These are phyloP conservation scores for Oreochromis niloticus DNA, from an alignment of 2,113 vertebrate genomes.

Conservation along the genomic window DNA sequence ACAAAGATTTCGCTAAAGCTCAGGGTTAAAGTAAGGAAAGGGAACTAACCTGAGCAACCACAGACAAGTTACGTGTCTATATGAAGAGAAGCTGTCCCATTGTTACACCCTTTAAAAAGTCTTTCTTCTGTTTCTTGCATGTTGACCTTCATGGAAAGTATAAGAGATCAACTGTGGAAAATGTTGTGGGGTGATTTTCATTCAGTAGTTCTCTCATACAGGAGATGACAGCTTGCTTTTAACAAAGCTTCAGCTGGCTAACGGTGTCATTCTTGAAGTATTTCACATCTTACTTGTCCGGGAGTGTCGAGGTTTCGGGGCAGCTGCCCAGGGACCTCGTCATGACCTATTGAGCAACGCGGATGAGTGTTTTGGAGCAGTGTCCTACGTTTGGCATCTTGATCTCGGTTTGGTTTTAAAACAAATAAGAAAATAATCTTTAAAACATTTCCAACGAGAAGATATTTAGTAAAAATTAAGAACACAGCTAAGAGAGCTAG, in stretches of 20 bases:
- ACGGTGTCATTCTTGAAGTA: constrained; percentile 36
- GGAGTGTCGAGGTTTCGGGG: neutral
- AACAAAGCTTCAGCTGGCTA: constrained; percentile 34
- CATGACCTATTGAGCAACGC: constrained; percentile 27
- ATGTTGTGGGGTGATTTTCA: constrained; percentile 12
- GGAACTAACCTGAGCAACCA: neutral
- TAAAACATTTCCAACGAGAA: neutral
- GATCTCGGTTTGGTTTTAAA: neutral
- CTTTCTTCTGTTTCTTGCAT: neutral
- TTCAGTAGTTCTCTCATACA: constrained; percentile 15
- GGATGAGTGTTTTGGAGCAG: neutral
- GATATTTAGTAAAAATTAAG: neutral
- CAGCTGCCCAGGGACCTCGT: constrained; percentile 28
- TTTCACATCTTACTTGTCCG: constrained; percentile 15
- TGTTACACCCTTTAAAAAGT: neutral
- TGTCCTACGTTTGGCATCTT: neutral
- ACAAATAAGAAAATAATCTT: neutral
- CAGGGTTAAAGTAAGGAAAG: neutral
- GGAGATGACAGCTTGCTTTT: constrained; percentile 31
- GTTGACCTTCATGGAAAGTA: constrained; percentile 5
- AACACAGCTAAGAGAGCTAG: neutral
- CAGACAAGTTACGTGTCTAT: neutral
- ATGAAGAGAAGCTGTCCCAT: neutral
- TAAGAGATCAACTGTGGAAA: constrained; percentile 9
- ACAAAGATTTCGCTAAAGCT: neutral